A percentile compares a stretch with the other conserved stretches of the same genome.
Conservation (phyloP, 2,113 vertebrate genomes). For the Cololabis saira region DNA sequence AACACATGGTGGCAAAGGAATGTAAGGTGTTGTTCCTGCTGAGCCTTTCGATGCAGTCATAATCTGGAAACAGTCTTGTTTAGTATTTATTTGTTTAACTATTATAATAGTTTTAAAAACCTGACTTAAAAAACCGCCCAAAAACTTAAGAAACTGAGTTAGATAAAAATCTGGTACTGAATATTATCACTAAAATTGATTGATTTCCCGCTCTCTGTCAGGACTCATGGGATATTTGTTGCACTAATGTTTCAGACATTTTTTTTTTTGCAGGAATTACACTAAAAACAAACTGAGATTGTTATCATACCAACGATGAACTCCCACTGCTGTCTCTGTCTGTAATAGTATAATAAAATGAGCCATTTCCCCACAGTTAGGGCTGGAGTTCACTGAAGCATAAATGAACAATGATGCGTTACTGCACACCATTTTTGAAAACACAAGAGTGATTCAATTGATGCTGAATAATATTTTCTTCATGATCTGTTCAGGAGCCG, state of each 20-base stretch:
- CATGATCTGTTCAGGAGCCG: constrained; percentile 38
- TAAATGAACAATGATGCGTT: constrained; percentile 44
- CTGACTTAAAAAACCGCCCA: not conserved
- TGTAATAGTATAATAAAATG: constrained; percentile 21
- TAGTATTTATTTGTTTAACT: constrained; percentile 1
- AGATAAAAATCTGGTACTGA: not conserved
- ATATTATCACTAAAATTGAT: too few species aligned
- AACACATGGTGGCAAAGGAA: too few species aligned
- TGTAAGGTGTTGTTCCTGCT: not conserved
- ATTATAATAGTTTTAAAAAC: not conserved
- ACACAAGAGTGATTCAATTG: constrained; percentile 45
- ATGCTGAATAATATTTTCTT: constrained; percentile 46
- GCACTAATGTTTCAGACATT: not conserved
- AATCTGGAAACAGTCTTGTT: constrained; percentile 1
- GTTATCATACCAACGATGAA: constrained; percentile 5
- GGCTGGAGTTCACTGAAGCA: constrained; percentile 20
- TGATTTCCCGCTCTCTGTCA: not conserved
- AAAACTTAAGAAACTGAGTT: not conserved
- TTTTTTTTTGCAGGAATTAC: constrained; percentile 1
- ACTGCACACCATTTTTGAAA: constrained; percentile 37
- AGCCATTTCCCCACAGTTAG: constrained; percentile 14
- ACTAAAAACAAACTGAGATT: constrained; percentile 3
- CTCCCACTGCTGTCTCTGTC: not conserved
- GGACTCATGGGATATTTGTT: not conserved
- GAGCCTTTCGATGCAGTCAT: constrained; percentile 6